Base-by-base conservation (phyloP, 2,888 invertebrate genomes). In the Macrosiphum euphorbiae region DNA sequence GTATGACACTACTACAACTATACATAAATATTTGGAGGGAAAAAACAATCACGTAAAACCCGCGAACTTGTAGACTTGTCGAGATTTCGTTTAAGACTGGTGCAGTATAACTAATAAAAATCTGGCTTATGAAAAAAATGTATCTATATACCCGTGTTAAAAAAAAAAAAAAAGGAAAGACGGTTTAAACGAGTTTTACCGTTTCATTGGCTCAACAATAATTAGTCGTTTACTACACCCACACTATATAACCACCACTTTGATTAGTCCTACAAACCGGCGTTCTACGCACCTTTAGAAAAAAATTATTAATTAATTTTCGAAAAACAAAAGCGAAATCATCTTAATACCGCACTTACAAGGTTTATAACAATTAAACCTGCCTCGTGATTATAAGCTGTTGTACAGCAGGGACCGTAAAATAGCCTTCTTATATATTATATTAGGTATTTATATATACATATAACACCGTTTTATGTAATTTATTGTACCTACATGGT, bases 211-310 rank as follows among this genome's bases (percentile, higher is more conserved):
- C 50, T 90, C 90, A 47, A 86, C 90, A 90, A 90, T 94, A 94
- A 94, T 94, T 94, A 94, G 94, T 94, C 94, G 90, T 94, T 94
- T 90, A 90, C 93, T 94, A 94, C 94, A 90, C 94, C 94, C 94
- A 94, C 94, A 86, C 93, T 61, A 52, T 92, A 91, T 41, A 67
- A 90, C 92, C 92, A 85, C 86, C 86, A 90, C 94, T 94, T 94
- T 94, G 94, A 94, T 94, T 94, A 94, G 90, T 94, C 86, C 61
- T 61, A 61, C 94, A 86, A 67, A 58, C 85, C 94, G 90, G 61
- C 86, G 94, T 90, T 90, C 67, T 90, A 86, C 85, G 90, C 86
- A 90, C 94, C 94, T 94, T 94, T 35, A 93, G n/a, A 93, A 52
- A 89, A 94, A 90, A 90, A 90, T 52, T 90, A 90, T 94, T 94